Evolutionary conservation across 2,113 vertebrate species (phyloP).

Genomic region (Sinocyclocheilus rhinocerous): DNA sequence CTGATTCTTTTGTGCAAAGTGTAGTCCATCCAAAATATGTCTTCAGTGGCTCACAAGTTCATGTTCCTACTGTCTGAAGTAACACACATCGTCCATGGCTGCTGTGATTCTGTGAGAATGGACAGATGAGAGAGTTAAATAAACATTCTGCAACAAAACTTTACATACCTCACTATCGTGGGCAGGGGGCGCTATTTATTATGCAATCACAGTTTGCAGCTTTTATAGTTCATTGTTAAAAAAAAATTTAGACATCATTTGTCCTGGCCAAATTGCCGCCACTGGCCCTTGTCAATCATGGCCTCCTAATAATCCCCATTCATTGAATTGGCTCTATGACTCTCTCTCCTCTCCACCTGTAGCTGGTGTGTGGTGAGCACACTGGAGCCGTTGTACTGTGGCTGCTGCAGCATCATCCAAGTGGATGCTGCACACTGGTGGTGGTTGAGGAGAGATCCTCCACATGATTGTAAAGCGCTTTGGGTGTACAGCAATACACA

Average conservation of each 20-base stretch:
- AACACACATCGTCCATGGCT: constrained; percentile 71
- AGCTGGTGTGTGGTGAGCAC: no score
- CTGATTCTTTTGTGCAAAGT: constrained; percentile 66
- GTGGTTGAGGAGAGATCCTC: no score
- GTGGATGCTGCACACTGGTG: no score
- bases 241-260: neutral
- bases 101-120: constrained; percentile 65
- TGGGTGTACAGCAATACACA: no score
- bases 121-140: neutral
- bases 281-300: no score
- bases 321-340: no score
- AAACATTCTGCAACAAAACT: neutral
- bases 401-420: no score
- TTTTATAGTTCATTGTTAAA: neutral
- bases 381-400: no score
- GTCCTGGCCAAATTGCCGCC: no score
- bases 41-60: neutral
- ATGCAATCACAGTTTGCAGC: neutral
- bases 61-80: constrained; percentile 53
- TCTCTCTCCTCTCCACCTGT: no score
- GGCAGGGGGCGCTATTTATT: neutral
- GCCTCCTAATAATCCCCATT: no score
- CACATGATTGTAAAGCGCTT: no score
- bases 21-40: constrained; percentile 26
- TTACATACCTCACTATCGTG: neutral